Base-by-base conservation (phyloP, 2,888 invertebrate species). In the Argyra leucocephala region DNA sequence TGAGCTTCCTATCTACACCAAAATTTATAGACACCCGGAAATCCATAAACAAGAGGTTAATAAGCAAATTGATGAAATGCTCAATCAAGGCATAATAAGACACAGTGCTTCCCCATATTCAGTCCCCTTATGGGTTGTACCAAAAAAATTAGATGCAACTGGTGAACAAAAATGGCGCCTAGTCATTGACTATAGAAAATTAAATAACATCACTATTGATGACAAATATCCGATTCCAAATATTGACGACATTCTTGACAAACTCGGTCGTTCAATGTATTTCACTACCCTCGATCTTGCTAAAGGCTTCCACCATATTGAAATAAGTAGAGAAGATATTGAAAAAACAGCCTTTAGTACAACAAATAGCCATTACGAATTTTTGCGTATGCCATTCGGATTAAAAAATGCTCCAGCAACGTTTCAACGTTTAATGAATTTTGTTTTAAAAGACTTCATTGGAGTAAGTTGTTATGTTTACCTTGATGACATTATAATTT, bases 401-500 rank as follows among this genome's bases (percentile, higher is more conserved):
- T 23, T 67, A 7, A 65, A 67, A 58, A 66, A 64, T 60, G 67
- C 64, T 7, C 64, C 65, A 1, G 63, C 65, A 18, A 66, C 64
- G 3, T 67, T 64, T 24, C 67, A 10, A 66, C 37, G 64, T 18
- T 1, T 63, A 1, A 63, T 67, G 57, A 70, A 73, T 63, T 68
- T 69, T 63, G 66, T 73, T 3, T 62, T 74, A 21, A 58, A 66
- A 61, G 71, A 70, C 4, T 62, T 72, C 5, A 64, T 68, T 31
- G 67, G 69, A 48, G 70, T 70, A 67, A 66, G 64, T n/a, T 71
- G 72, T 61, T 68, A 75, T 4, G 72, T 75, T 1, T 75, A 73
- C 66, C 67, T 73, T 61, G 75, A 75, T 61, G 74, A 74, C 63
- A 70, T 72, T 1, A 68, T 76, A 15, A 67, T 74, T n/a, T 73